phyloP scores from a whole-genome alignment of 2,113 vertebrate species.

The Anseranas semipalmata region DNA sequence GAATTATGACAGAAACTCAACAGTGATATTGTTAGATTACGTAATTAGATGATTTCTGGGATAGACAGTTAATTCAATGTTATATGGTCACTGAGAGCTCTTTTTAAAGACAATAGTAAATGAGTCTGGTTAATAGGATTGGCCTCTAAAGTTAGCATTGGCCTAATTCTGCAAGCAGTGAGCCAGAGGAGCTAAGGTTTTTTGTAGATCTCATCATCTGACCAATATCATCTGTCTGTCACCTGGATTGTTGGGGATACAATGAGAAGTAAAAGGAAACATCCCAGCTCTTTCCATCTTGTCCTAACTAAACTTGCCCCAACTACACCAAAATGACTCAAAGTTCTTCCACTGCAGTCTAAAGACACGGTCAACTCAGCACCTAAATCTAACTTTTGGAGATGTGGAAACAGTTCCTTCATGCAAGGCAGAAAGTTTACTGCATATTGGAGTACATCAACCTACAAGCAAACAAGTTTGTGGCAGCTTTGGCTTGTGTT shows the following conservation, averaged over 20 bases:
- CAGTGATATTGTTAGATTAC: background rate
- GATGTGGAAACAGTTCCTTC: background rate
- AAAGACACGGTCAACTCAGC: background rate
- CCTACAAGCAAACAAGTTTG: background rate
- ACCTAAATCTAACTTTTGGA: background rate
- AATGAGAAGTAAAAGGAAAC: background rate
- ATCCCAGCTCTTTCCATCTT: background rate
- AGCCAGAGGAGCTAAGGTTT: background rate
- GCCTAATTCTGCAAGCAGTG: background rate
- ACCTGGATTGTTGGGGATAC: background rate
- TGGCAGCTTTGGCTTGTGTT: background rate
- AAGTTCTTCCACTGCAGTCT: background rate
- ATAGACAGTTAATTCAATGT: background rate
- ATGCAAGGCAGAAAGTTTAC: background rate
- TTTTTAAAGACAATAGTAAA: background rate
- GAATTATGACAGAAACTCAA: slow-evolving; percentile 20
- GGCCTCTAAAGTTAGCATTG: background rate
- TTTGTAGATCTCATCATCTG: background rate
- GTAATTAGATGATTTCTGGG: slow-evolving; percentile 7
- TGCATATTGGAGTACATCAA: background rate
- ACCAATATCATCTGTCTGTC: background rate
- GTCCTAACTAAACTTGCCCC: background rate
- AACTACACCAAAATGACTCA: background rate
- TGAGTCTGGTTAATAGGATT: background rate
- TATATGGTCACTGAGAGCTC: background rate